These are phyloP conservation scores for Balaenoptera acutorostrata DNA, from an alignment of 2,113 vertebrate species.

Conservation along the genomic window DNA sequence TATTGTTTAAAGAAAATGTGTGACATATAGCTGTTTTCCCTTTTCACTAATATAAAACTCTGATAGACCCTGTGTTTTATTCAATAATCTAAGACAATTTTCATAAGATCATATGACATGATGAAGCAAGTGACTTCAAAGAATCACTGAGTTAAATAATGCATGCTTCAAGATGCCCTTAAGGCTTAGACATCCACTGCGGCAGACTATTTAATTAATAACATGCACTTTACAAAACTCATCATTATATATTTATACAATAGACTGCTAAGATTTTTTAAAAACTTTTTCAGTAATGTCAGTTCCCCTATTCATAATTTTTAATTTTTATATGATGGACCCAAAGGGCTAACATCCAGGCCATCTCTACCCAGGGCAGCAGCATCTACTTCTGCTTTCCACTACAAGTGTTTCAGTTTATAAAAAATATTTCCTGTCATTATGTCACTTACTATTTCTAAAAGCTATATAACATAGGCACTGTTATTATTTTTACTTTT, in stretches of 20 bases:
- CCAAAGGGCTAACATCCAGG: neutral
- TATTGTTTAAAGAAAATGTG: neutral
- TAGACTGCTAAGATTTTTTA: neutral
- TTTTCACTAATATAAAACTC: neutral
- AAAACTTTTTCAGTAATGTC: neutral
- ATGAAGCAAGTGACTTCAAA: slow-evolving; percentile 44
- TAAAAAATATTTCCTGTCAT: neutral
- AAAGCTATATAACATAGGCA: neutral
- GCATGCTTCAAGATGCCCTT: slow-evolving; percentile 37
- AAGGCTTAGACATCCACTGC: neutral
- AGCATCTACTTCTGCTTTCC: neutral
- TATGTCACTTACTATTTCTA: neutral
- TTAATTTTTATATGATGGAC: neutral
- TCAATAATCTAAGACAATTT: neutral
- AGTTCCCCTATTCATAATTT: neutral
- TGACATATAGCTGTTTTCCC: neutral
- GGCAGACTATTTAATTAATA: slow-evolving; percentile 56
- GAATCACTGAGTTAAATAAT: slow-evolving; percentile 43
- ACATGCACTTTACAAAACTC: slow-evolving; percentile 57
- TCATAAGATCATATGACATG: slow-evolving; percentile 9
- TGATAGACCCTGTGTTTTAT: neutral
- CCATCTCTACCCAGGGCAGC: neutral
- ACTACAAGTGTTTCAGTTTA: neutral
- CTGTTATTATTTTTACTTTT: neutral
- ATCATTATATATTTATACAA: slow-evolving; percentile 57